phyloP scores from a whole-genome alignment of 2,113 vertebrate species.

The Catagonus wagneri region DNA sequence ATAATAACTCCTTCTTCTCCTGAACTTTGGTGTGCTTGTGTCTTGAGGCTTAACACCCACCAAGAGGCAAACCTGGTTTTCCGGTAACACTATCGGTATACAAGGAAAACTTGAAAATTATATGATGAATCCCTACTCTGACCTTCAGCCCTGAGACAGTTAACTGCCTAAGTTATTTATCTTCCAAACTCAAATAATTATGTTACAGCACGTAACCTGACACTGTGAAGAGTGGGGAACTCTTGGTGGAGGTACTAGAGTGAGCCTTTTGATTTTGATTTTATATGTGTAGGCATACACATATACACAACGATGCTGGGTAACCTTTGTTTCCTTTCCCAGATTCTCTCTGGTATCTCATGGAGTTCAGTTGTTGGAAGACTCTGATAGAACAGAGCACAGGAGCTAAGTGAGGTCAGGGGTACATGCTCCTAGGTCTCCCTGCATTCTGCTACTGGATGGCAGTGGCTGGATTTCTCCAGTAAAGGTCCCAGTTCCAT shows the following conservation, averaged over 20 bases:
- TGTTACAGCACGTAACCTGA: neutral
- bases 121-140: neutral
- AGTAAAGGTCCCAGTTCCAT: rapidly evolving
- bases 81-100: neutral
- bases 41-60: neutral
- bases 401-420: neutral
- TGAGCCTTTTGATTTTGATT: neutral
- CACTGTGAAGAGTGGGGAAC: rapidly evolving
- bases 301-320: neutral
- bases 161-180: neutral
- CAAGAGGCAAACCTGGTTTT: neutral
- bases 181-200: conserved; percentile 6
- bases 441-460: rapidly evolving
- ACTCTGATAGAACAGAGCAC: neutral
- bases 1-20: neutral
- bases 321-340: neutral
- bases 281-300: neutral
- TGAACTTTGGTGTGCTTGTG: neutral
- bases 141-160: neutral
- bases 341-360: neutral
- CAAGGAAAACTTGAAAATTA: neutral
- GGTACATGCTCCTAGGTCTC: neutral
- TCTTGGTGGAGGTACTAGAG: neutral
- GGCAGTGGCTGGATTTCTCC: neutral
- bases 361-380: neutral